phyloP scores from a whole-genome alignment of 2,888 invertebrate genomes.

The Machimus rusticus region DNA sequence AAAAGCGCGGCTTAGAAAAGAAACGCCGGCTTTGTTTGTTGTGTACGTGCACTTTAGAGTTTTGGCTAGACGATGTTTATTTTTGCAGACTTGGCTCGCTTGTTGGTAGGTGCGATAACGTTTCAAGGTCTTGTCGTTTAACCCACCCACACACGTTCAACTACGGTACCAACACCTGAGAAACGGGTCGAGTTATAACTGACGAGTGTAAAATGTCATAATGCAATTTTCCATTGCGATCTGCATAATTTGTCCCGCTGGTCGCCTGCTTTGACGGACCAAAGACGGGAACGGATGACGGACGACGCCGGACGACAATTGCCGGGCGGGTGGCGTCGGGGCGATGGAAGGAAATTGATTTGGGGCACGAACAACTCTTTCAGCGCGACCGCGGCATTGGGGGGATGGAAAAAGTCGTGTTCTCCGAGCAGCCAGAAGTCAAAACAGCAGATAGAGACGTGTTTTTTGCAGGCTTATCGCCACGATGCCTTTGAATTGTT shows the following conservation, averaged over 20 bases:
- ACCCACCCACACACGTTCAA: background rate
- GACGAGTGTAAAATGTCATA: conserved; percentile 4
- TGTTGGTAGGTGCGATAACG: conserved; percentile 40
- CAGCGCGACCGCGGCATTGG: background rate
- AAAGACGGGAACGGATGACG: too few species aligned
- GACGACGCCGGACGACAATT: background rate
- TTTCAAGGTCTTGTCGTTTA: conserved; percentile 27
- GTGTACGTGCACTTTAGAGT: conserved; percentile 26
- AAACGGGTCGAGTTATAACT: background rate
- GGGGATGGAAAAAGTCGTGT: background rate
- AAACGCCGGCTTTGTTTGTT: background rate
- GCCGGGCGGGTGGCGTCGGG: background rate
- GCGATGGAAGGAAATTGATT: background rate
- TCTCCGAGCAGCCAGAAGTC: background rate
- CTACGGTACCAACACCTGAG: background rate
- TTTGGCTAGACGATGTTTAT: conserved; percentile 27
- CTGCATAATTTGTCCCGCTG: background rate
- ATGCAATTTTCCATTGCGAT: conserved; percentile 14
- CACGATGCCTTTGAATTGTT: background rate
- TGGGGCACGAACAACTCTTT: background rate
- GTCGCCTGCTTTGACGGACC: background rate
- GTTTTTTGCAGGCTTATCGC: background rate
- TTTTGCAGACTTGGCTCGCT: conserved; percentile 26
- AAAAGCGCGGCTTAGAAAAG: background rate
- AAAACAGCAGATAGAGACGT: background rate